A percentile compares a stretch with the other conserved stretches of the same genome.
phyloP scores from a whole-genome alignment of 2,888 invertebrate genomes.

The Torymus texanus region DNA sequence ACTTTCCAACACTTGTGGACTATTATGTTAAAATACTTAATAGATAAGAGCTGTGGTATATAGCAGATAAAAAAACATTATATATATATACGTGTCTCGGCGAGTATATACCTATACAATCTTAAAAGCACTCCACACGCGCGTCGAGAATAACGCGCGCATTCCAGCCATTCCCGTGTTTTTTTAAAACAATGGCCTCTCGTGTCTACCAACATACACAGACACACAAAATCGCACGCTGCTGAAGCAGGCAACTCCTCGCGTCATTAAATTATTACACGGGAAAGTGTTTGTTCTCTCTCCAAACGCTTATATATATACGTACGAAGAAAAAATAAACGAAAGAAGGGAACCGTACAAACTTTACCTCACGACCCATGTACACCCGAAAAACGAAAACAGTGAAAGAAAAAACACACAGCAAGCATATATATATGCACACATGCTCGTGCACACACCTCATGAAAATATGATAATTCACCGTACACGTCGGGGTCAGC shows the following conservation, averaged over 20 bases:
- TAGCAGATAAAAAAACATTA: too few species aligned
- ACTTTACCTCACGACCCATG: too few species aligned
- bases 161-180: too few species aligned
- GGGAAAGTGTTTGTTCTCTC: slow-evolving; percentile 64
- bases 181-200: slow-evolving; percentile 20
- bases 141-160: too few species aligned
- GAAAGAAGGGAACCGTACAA: background rate
- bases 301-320: background rate
- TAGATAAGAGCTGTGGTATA: too few species aligned
- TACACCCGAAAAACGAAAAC: background rate
- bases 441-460: background rate
- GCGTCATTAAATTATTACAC: slow-evolving; percentile 44
- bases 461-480: slow-evolving; percentile 50
- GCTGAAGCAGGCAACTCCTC: background rate
- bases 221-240: too few species aligned
- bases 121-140: slow-evolving; percentile 58
- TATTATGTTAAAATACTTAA: too few species aligned
- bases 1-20: too few species aligned
- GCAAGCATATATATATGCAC: too few species aligned
- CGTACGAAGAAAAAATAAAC: background rate
- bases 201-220: background rate
- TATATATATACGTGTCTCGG: too few species aligned
- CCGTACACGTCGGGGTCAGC: background rate
- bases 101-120: slow-evolving; percentile 13
- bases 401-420: background rate